phyloP scores from a whole-genome alignment of 2,797 vertebrate genomes.

The Pagetopsis macropterus region DNA sequence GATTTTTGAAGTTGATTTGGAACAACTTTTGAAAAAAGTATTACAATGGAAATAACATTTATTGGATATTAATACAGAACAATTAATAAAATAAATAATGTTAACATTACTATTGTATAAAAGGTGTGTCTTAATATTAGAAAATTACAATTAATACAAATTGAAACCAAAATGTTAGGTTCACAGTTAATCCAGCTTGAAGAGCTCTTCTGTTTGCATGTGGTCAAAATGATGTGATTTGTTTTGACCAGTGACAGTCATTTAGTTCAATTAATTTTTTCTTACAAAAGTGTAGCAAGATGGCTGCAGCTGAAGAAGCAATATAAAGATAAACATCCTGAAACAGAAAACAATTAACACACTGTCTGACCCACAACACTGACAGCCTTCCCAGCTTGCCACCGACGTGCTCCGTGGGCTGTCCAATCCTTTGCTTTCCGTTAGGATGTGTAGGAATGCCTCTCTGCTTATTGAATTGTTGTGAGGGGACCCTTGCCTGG shows the following conservation, averaged over 20 bases:
- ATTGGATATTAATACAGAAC: background rate
- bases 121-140: conserved; percentile 11
- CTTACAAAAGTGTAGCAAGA: conserved; percentile 41
- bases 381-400: conserved; percentile 52
- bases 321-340: conserved; percentile 60
- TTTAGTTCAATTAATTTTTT: conserved; percentile 53
- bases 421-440: conserved; percentile 62
- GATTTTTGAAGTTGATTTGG: conserved; percentile 16
- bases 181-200: conserved; percentile 30
- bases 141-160: conserved; percentile 5
- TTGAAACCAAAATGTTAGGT: conserved; percentile 15
- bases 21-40: conserved; percentile 15
- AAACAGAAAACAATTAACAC: conserved; percentile 75
- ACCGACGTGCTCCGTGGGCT: conserved; percentile 41
- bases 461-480: conserved; percentile 81
- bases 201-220: conserved; percentile 22
- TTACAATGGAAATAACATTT: background rate
- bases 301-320: conserved; percentile 41
- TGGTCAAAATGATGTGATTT: conserved; percentile 33
- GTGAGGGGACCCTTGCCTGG: conserved; percentile 76
- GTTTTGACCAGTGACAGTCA: conserved; percentile 43
- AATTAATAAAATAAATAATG: background rate
- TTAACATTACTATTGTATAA: background rate
- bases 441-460: conserved; percentile 71
- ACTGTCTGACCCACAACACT: conserved; percentile 64